These are phyloP conservation scores for Coendou prehensilis DNA, from an alignment of 2,797 vertebrate genomes.

Conservation along the genomic window DNA sequence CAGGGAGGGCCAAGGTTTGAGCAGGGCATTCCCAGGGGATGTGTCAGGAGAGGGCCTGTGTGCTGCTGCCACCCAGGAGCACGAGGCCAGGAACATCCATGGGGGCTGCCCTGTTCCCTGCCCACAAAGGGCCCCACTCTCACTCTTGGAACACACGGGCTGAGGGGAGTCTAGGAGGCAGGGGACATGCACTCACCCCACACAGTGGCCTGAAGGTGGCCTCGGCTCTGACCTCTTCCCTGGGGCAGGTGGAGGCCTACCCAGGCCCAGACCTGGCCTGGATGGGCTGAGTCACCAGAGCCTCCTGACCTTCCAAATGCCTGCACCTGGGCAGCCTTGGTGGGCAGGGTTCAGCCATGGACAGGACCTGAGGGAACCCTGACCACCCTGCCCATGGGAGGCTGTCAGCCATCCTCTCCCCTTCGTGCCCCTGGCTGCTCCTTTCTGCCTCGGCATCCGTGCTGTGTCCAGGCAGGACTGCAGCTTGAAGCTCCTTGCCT, in stretches of 20 bases:
- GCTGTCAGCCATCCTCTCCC: neutral
- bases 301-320: fast-evolving
- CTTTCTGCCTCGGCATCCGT: neutral
- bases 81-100: neutral
- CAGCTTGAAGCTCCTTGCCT: neutral
- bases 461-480: neutral
- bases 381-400: neutral
- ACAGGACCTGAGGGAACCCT: neutral
- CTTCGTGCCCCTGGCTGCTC: neutral
- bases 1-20: neutral
- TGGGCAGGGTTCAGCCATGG: neutral
- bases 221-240: neutral
- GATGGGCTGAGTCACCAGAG: neutral
- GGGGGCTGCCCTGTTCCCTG: fast-evolving
- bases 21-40: neutral
- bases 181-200: neutral
- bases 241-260: neutral
- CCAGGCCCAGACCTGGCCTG: neutral
- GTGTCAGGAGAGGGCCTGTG: neutral
- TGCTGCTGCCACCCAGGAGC: neutral
- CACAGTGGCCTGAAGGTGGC: fast-evolving
- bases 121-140: neutral
- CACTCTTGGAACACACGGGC: neutral
- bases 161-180: neutral
- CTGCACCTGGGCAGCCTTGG: neutral